These are phyloP conservation scores for Ceuthmochares aereus DNA, from an alignment of 2,113 vertebrate genomes.

Conservation along the genomic window DNA sequence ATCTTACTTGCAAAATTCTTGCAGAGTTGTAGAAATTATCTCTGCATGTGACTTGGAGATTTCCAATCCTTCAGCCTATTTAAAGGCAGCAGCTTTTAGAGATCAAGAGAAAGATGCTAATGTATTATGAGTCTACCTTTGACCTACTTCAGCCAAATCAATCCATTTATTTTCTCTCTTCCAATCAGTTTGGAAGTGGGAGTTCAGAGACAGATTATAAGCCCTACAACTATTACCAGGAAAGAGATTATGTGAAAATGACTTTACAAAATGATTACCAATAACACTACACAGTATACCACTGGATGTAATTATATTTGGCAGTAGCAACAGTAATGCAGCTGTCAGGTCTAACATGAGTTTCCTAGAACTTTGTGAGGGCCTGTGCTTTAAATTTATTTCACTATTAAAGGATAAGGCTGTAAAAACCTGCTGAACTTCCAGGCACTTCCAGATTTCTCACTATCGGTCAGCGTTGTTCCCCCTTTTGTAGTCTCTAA, in stretches of 20 bases:
- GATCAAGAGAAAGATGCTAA: background rate
- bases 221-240: background rate
- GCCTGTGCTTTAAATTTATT: slow-evolving; percentile 4
- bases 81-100: background rate
- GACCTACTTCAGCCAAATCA: slow-evolving; percentile 9
- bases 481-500: background rate
- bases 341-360: background rate
- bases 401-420: background rate
- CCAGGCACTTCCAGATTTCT: background rate
- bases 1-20: background rate
- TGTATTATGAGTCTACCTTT: background rate
- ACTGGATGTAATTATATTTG: slow-evolving; percentile 21
- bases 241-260: slow-evolving; percentile 30
- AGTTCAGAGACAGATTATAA: background rate
- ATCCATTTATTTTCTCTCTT: slow-evolving; percentile 6
- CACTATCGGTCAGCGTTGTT: background rate
- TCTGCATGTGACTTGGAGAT: background rate
- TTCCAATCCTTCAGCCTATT: background rate
- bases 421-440: background rate
- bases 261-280: slow-evolving; percentile 33
- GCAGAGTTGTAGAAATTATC: background rate
- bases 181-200: background rate
- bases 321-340: slow-evolving; percentile 16
- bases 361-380: slow-evolving; percentile 14
- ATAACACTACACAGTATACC: background rate